Evolutionary conservation across 2,888 invertebrate genomes (phyloP), one percentile per base, ranked within the genome.

Genomic region (Caenorhabditis sp.): DNA sequence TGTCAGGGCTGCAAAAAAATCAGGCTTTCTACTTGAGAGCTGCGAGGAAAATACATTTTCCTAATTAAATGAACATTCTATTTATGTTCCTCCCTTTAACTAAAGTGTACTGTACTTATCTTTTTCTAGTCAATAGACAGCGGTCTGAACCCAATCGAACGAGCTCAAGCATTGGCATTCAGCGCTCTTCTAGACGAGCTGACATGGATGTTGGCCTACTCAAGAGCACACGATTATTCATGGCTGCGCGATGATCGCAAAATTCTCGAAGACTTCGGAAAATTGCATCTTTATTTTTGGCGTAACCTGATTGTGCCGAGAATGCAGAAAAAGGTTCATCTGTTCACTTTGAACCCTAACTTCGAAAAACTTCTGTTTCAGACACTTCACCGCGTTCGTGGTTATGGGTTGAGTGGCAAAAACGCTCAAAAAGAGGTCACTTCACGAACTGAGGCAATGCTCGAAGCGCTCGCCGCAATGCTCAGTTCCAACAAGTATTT

Each of bases 121-220:
- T 24, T 43, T 19, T 55, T 71, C 23, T 57, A 73, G 73, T 66
- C 73, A 4, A 62, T 69, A 4, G 73, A 73, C 58, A 51, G 51
- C 2, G 73, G 69, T 1, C 49, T 73, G 1, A 43, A 62, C 5
- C 69, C 73, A 2, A 51, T 66, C 31, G 73, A 73, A 51, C 54
- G 73, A n/a, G 73, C 73, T 8, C 73, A 73, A 24, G 65, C 73
- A n/a, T 21, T 74, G 1, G 74, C 74, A 1, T 50, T 74, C 37
- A 69, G 74, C 36, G 61, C 74, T 57, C 26, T 74, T 17, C 64
- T 74, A 10, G 74, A 74, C 49, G 69, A 74, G 53, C 53, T 74
- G 23, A 55, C 63, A 10, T 74, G 74, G 74, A 74, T 74, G 74
- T 50, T 74, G 14, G 66, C 74, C n/a, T 74, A 57, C 53, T 69